Conservation (phyloP, 2,797 vertebrate genomes). For the Pangasius djambal region DNA sequence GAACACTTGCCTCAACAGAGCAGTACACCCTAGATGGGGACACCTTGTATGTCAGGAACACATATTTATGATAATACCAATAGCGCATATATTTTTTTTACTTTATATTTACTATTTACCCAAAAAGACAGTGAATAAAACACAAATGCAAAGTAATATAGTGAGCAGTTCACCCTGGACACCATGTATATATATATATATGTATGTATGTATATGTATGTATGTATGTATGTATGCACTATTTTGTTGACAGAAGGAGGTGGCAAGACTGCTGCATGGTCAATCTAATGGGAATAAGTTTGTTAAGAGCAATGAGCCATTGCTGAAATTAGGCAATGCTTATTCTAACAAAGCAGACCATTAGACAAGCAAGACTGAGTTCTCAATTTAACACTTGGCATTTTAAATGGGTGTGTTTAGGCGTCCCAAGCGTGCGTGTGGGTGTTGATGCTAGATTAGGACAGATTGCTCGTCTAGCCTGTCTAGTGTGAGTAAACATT, state of each 20-base stretch:
- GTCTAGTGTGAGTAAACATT: conserved; percentile 40
- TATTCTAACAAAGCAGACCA: conserved; percentile 27
- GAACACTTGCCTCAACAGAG: no score
- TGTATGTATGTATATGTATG: no score
- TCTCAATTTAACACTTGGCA: conserved; percentile 33
- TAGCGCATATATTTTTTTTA: no score
- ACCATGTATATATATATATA: no score
- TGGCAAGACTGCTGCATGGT: neutral
- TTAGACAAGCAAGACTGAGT: conserved; percentile 21
- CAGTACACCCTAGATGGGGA: no score
- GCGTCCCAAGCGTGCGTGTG: conserved; percentile 1
- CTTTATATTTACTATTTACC: no score
- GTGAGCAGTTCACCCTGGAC: no score
- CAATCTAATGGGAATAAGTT: conserved; percentile 1
- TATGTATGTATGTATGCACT: neutral
- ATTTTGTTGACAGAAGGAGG: neutral
- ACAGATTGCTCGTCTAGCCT: conserved; percentile 36
- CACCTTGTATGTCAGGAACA: no score
- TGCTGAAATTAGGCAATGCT: conserved; percentile 3
- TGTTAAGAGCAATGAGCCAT: conserved; percentile 19
- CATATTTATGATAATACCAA: no score
- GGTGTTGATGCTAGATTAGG: conserved; percentile 21
- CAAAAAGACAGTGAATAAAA: no score
- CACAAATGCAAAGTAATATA: no score
- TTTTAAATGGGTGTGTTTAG: conserved; percentile 11